Base-by-base conservation (phyloP, 1,140 invertebrate species). In the Panulirus ornatus region DNA sequence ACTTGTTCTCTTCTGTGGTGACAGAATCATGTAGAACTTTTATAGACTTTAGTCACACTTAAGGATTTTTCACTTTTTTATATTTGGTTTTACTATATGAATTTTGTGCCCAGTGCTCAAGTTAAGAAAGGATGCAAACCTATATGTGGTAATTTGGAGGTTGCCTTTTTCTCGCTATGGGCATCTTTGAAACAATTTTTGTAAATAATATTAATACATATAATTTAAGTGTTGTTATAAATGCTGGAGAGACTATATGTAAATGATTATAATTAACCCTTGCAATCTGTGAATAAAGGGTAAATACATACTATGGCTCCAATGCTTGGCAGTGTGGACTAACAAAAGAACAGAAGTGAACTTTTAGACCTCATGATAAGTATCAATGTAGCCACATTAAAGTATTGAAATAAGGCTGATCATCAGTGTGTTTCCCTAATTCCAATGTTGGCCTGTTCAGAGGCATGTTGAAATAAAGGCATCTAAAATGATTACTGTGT, bases 381-480 rank as follows among this genome's bases (percentile, higher is more conserved):
- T 27, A 40, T 34, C 66, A 30, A 42, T 1, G 40, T 47, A 40
- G 47, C 84, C 34, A 76, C 27, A 54, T 71, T 86, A 76, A n/a
- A 86, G 71, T 86, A 86, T 86, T 84, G 63, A 84, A 51, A 36
- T 84, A 54, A 38, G 34, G 47, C 14, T 84, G 47, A 66, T 58
- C 73, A 71, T 84, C 36, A 84, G 71, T 78, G 84, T 86, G 71
- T 86, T 58, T 73, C 73, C 81, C 30, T 70, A 83, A 86, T 82
- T 86, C 84, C 71, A 86, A 73, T 86, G 84, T 86, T 86, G 84
- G 84, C 70, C 71, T 63, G 36, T 85, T 86, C 38, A 76, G 44
- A 58, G 84, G 84, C 84, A 86, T 86, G 84, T 76, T 86, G 71
- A 86, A 86, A 86, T 86, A 86, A 86, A 86, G 40, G 44, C 75